Evolutionary conservation across 2,113 vertebrate genomes (phyloP).

Genomic region (Piprites chloris): DNA sequence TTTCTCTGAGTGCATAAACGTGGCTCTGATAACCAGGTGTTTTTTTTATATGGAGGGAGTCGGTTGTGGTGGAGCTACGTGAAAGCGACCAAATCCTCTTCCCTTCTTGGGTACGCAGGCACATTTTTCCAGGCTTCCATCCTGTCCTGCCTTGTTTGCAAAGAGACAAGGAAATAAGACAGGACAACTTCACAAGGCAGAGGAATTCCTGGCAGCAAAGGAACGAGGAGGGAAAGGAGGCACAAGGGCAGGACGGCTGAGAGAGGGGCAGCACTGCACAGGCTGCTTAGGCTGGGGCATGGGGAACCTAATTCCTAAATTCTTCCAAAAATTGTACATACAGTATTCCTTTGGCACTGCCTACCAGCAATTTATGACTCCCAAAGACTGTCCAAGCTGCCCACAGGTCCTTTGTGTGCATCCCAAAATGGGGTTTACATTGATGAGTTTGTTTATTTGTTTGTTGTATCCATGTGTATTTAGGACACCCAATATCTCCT

Average conservation of each 20-base stretch:
- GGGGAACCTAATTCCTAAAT: background rate
- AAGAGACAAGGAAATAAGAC: background rate
- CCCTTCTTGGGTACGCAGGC: background rate
- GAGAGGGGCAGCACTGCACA: background rate
- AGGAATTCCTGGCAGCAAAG: background rate
- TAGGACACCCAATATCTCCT: background rate
- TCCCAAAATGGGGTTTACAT: background rate
- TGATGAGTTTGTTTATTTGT: background rate
- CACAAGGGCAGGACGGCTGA: background rate
- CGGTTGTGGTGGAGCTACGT: background rate
- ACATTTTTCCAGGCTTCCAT: background rate
- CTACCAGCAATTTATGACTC: background rate
- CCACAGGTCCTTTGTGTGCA: background rate
- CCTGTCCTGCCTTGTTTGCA: background rate
- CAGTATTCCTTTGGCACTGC: background rate
- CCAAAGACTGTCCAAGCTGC: background rate
- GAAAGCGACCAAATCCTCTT: background rate
- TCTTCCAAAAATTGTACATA: background rate
- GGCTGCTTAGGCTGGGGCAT: background rate
- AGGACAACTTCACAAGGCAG: background rate
- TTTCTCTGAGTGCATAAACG: background rate
- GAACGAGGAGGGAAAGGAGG: background rate
- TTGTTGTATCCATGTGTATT: background rate
- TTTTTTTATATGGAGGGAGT: background rate
- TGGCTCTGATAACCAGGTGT: fast-evolving